These are phyloP conservation scores for Erebia aethiops DNA, from an alignment of 2,888 invertebrate species.

Conservation along the genomic window DNA sequence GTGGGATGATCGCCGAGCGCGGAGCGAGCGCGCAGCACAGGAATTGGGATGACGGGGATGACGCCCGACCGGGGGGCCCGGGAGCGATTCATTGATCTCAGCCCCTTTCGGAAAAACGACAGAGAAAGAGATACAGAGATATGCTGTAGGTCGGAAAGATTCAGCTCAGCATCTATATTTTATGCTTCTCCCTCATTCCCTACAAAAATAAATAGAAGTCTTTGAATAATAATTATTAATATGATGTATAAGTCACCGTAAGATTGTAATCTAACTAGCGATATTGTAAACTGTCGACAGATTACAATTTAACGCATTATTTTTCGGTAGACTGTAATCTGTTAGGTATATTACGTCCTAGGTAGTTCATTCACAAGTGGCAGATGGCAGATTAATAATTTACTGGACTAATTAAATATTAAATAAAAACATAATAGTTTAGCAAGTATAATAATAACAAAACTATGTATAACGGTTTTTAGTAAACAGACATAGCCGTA, in stretches of 20 bases:
- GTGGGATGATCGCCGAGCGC: constrained; percentile 49
- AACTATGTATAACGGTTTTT: no score
- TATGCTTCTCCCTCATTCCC: constrained; percentile 48
- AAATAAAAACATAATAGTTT: no score
- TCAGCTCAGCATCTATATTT: constrained; percentile 29
- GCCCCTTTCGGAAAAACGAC: constrained; percentile 69
- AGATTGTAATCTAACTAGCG: no score
- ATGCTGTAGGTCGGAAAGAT: background rate
- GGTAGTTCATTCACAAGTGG: no score
- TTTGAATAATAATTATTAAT: background rate
- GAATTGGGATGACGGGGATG: constrained; percentile 44
- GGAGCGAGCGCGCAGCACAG: constrained; percentile 41
- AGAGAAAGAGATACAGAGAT: constrained; percentile 62
- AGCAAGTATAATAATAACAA: no score
- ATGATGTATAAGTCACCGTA: no score
- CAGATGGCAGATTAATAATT: no score
- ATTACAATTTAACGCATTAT: no score
- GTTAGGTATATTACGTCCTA: no score
- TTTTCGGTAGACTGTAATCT: no score
- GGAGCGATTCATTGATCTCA: constrained; percentile 82
- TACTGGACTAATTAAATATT: no score
- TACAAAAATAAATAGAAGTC: background rate
- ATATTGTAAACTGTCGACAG: no score
- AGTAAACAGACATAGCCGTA: background rate
- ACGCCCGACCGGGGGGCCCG: constrained; percentile 63